These are phyloP conservation scores for Spea hammondii DNA, from an alignment of 2,797 vertebrate genomes.

Conservation along the genomic window DNA sequence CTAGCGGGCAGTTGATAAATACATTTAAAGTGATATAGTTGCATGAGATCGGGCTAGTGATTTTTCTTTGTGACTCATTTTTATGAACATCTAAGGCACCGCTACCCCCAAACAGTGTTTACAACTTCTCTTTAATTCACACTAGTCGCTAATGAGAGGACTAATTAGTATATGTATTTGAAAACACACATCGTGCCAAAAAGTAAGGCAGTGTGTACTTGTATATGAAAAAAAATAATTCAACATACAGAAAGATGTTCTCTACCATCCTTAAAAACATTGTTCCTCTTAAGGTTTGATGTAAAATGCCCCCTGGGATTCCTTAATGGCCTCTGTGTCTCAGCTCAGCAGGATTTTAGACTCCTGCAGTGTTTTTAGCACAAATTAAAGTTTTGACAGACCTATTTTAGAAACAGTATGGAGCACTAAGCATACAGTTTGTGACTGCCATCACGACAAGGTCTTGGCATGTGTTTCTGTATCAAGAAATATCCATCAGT, in stretches of 20 bases:
- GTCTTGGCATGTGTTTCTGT: conserved; percentile 28
- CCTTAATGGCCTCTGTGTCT: conserved; percentile 50
- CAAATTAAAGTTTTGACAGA: conserved; percentile 4
- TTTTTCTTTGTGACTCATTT: no score
- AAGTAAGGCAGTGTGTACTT: not conserved
- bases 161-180: conserved; percentile 5
- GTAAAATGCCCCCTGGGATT: conserved; percentile 49
- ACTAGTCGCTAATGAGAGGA: not conserved
- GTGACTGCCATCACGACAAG: conserved; percentile 14
- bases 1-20: not conserved
- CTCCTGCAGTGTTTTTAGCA: not conserved
- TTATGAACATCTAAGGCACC: no score
- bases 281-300: conserved; percentile 29
- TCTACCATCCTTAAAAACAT: conserved; percentile 6
- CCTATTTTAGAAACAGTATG: conserved; percentile 34
- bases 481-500: conserved; percentile 44
- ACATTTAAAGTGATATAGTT: not conserved
- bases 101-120: no score
- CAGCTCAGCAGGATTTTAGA: conserved; percentile 40
- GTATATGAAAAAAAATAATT: conserved; percentile 17
- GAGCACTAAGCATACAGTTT: conserved; percentile 15
- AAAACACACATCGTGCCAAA: not conserved
- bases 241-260: conserved; percentile 21
- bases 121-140: not conserved
- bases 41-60: no score